Percentiles rank a stretch among this genome's conserved stretches.
phyloP scores from a whole-genome alignment of 2,113 vertebrate genomes.

The Bubo scandiacus region DNA sequence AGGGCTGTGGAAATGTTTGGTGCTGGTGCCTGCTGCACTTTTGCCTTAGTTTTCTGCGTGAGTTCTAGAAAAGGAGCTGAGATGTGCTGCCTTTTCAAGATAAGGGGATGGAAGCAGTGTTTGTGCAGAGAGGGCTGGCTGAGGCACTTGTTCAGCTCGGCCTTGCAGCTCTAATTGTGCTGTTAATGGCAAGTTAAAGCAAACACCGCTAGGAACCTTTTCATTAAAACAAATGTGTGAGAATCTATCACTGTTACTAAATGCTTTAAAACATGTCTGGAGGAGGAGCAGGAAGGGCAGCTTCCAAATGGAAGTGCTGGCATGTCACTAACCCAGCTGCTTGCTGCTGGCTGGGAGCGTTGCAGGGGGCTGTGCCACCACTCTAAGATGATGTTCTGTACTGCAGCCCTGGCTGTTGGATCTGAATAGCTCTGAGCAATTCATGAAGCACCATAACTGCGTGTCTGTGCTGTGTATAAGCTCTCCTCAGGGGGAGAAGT shows the following conservation, averaged over 20 bases:
- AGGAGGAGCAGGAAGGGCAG: background rate
- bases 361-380: background rate
- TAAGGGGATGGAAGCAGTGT: background rate
- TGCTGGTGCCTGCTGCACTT: background rate
- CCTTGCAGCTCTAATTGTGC: background rate
- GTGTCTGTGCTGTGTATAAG: background rate
- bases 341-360: background rate
- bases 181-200: background rate
- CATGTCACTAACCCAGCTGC: background rate
- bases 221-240: background rate
- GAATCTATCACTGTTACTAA: background rate
- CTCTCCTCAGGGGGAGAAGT: conserved; percentile 35
- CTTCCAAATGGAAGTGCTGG: conserved; percentile 14
- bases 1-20: background rate
- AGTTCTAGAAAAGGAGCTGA: background rate
- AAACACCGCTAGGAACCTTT: background rate
- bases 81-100: background rate
- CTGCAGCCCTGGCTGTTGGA: background rate
- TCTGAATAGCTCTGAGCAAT: background rate
- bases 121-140: background rate
- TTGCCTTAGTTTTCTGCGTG: background rate
- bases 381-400: background rate
- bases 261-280: background rate
- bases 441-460: background rate
- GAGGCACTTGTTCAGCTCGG: background rate